Conservation (phyloP, 2,113 vertebrate genomes). For the Eretmochelys imbricata region DNA sequence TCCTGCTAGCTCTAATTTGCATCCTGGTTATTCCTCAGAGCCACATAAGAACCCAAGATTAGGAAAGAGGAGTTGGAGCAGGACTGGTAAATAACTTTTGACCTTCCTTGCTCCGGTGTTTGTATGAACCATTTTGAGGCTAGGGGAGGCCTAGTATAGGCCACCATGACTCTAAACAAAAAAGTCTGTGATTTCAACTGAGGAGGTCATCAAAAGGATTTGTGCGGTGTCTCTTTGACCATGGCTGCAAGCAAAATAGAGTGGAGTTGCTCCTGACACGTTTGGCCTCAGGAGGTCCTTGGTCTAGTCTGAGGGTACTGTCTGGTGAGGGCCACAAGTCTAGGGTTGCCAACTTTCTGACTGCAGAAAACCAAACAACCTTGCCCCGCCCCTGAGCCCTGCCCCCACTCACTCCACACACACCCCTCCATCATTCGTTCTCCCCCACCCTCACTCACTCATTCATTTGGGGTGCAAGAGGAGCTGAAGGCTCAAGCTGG, state of each 20-base stretch:
- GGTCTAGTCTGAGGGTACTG: too few species aligned
- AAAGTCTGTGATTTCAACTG: not conserved
- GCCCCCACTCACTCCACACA: too few species aligned
- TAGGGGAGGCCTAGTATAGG: not conserved
- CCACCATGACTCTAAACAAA: not conserved
- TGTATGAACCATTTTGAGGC: not conserved
- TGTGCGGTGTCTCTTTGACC: not conserved
- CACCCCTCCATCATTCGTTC: too few species aligned
- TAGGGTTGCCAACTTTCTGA: too few species aligned
- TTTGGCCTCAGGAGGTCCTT: slow-evolving; percentile 78
- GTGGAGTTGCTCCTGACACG: slow-evolving; percentile 94
- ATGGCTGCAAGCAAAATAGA: slow-evolving; percentile 99
- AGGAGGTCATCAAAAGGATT: not conserved
- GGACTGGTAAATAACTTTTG: not conserved
- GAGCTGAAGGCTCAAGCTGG: too few species aligned
- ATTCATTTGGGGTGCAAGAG: too few species aligned
- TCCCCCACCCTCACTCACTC: too few species aligned
- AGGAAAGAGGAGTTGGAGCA: not conserved
- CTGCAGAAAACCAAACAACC: too few species aligned
- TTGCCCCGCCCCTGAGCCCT: too few species aligned
- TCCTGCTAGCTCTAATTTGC: not conserved
- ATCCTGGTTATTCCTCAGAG: not conserved
- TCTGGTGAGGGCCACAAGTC: too few species aligned
- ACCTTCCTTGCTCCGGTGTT: accelerated
- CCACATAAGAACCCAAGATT: accelerated